Base-by-base conservation (phyloP, 2,797 vertebrate genomes). In the Sebastes diaconus region DNA sequence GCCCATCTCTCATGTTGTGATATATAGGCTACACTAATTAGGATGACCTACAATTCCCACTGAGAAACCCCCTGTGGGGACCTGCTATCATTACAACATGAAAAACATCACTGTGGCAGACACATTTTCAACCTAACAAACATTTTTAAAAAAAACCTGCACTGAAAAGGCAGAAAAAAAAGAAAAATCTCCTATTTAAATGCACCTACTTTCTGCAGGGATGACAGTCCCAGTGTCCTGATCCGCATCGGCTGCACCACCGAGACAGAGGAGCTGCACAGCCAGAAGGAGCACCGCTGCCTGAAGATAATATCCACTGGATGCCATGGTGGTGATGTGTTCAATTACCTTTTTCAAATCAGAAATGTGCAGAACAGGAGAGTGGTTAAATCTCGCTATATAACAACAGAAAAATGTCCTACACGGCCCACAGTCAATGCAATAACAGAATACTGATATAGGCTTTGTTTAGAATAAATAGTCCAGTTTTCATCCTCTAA, bases 181-280 rank as follows among this genome's bases (percentile, higher is more conserved):
- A 11, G 0, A 5, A 24, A 24, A 1, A 12, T 63, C 5, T 25
- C 11, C 2, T 61, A 3, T 79, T 29, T 32, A 24, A 63, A 87
- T 80, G 50, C 86, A 87, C 97, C 0, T 95, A 97, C 97, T 98
- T 92, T 98, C 97, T 12, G 97, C 96, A 72, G 97, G 97, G 73
- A 98, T 97, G 77, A 96, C 95, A 8, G 96, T 97, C 86, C 97
- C 97, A 0, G 93, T 80, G 84, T 96, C 96, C 79, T 95, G 95
- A 25, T 96, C 95, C 42, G 95, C 94, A 77, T 88, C 87, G 11
- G 83, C 80, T 27, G 93, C 92, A 70, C 93, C 92, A 70, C 93
- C 90, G 5, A 82, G 14, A 60, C 92, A 90, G 18, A 96, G 72
- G 3, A 96, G 87, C 86, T 94, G 95, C 7, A 92, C 59, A 83